Base-by-base conservation (phyloP, 2,113 vertebrate genomes). In the Tychaedon coryphoeus region DNA sequence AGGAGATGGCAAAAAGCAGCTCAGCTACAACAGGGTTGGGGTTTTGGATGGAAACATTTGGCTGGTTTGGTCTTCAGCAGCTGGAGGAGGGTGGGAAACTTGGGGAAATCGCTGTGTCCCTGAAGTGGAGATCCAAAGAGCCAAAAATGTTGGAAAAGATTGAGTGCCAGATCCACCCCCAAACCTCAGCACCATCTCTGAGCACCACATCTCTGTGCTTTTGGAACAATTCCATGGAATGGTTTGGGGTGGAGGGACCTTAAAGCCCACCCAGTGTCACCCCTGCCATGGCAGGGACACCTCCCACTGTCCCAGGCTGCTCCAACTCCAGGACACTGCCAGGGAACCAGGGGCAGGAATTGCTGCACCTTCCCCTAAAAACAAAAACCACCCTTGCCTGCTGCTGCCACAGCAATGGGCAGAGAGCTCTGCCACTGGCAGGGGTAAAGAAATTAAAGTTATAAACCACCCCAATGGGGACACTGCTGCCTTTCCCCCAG, bases 401-500 rank as follows among this genome's bases (percentile, higher is more conserved):
- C 51, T 28, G 78, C 75, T 43, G 74, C 17, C 11, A 17, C 50
- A 71, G 51, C 47, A 17, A 1, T 1, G 29, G 34, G 5, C 43
- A 51, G 51, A 14, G 70, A 60, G 24, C 40, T 43, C 17, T 56
- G 45, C 31, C 19, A 5, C 38, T 13, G 3, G 2, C 43, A 60
- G 58, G 26, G 38, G 17, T 5, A 47, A 22, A 20, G 19, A 48
- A 50, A 20, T 31, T 48, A 6, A 80, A 76, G 18, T 33, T 58
- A 9, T 42, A 28, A 79, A 80, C 11, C 5, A 65, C 17, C 19
- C 12, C 51, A 9, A 50, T 3, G 11, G 67, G n/a, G 10, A 19
- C 0, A 0, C 36, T 11, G 33, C 54, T 73, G 4, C 60, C 36
- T 23, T 13, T 33, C 23, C 23, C 19, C 43, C 5, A 38, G 62